phyloP scores from a whole-genome alignment of 2,888 invertebrate species.

The Mesochorus sp. region DNA sequence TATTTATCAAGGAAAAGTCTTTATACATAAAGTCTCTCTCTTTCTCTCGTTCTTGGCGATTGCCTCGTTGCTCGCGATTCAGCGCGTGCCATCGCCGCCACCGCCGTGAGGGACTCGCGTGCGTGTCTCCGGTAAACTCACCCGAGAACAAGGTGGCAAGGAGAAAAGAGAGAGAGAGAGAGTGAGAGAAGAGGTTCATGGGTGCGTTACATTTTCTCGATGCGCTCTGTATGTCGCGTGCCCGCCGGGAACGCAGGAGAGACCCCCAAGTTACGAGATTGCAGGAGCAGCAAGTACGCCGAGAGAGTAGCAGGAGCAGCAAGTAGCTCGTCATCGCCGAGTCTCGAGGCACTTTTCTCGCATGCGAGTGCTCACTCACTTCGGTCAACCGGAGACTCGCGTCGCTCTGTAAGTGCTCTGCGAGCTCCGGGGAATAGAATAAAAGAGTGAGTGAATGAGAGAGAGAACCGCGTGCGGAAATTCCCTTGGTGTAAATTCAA shows the following conservation, averaged over 20 bases:
- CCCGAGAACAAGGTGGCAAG: conserved; percentile 14
- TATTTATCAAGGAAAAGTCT: conserved; percentile 33
- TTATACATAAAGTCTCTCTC: conserved; percentile 5
- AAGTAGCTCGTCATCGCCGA: conserved; percentile 55
- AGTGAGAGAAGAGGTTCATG: conserved; percentile 17
- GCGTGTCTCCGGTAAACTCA: conserved; percentile 47
- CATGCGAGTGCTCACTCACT: conserved; percentile 26
- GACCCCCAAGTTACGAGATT: conserved; percentile 40
- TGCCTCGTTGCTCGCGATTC: conserved; percentile 27
- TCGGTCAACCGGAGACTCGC: conserved; percentile 21
- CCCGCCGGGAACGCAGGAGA: conserved; percentile 39
- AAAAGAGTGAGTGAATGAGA: background rate
- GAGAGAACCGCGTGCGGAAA: conserved; percentile 40
- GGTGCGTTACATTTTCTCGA: conserved; percentile 59
- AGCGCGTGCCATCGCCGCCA: conserved; percentile 54
- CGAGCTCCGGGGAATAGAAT: background rate
- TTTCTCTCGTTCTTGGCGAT: conserved; percentile 13
- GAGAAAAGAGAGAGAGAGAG: conserved; percentile 9
- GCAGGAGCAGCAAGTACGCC: background rate
- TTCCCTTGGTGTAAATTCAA: conserved; percentile 52
- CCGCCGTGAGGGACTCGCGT: conserved; percentile 36
- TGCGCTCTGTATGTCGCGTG: conserved; percentile 60
- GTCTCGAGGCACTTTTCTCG: conserved; percentile 41
- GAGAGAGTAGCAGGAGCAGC: conserved; percentile 18
- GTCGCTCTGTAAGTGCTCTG: conserved; percentile 26